Evolutionary conservation across 2,888 invertebrate genomes (phyloP).

Genomic region (Pseudeuparius sepicola): DNA sequence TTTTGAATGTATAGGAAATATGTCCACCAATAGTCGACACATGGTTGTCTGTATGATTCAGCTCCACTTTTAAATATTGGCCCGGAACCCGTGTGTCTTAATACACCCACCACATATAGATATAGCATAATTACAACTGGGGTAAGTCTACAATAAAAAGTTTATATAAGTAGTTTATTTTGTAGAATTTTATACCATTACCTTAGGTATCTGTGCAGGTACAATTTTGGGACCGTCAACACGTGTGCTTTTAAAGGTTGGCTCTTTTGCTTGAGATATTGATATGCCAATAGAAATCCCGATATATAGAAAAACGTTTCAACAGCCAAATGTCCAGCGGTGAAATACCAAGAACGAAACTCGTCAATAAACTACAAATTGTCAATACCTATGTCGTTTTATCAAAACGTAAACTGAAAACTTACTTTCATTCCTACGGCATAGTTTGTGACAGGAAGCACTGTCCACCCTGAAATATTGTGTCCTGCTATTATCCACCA

Average conservation of each 20-base stretch:
- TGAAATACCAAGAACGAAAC: slow-evolving; percentile 22
- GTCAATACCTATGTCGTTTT: too few species aligned
- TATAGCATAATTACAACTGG: slow-evolving; percentile 24
- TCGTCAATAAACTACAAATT: too few species aligned
- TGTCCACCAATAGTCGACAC: slow-evolving; percentile 36
- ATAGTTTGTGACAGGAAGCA: too few species aligned
- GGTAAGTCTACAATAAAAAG: slow-evolving; percentile 21
- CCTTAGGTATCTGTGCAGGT: slow-evolving; percentile 25
- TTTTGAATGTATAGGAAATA: slow-evolving; percentile 38
- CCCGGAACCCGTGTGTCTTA: slow-evolving; percentile 19
- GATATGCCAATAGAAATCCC: slow-evolving; percentile 47
- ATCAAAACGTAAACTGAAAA: too few species aligned
- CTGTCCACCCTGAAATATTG: slow-evolving; percentile 15
- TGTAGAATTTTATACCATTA: too few species aligned
- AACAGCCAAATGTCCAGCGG: slow-evolving; percentile 45
- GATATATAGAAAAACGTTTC: slow-evolving; percentile 57
- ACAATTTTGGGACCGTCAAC: slow-evolving; percentile 19
- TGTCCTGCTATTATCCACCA: slow-evolving; percentile 30
- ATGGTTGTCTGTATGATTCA: slow-evolving; percentile 20
- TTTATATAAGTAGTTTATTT: slow-evolving; percentile 2
- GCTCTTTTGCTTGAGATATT: slow-evolving; percentile 31
- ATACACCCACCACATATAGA: slow-evolving; percentile 15
- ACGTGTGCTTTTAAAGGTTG: slow-evolving; percentile 19
- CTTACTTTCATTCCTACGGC: too few species aligned
- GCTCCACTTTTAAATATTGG: slow-evolving; percentile 27